Percentiles rank a stretch among this genome's conserved stretches.
Conservation (phyloP, 2,888 invertebrate genomes). For the Phania funesta region DNA sequence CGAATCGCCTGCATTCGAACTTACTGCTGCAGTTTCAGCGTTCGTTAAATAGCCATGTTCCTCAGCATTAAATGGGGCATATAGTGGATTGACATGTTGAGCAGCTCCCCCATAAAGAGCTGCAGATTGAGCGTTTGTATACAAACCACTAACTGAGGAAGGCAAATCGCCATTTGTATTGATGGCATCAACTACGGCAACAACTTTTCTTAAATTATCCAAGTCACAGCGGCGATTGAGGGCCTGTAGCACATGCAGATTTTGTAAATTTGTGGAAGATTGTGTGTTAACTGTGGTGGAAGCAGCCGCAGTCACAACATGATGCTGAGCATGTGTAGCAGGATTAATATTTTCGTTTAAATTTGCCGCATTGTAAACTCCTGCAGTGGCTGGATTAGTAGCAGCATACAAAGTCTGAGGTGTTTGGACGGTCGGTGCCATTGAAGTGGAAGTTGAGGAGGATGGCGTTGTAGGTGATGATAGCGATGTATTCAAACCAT, state of each 20-base stretch:
- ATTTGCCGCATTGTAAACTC: slow-evolving; percentile 79
- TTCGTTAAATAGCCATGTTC: slow-evolving; percentile 69
- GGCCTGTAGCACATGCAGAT: slow-evolving; percentile 75
- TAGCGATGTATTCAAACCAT: slow-evolving; percentile 28
- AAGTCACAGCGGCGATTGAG: slow-evolving; percentile 74
- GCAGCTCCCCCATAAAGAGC: slow-evolving; percentile 65
- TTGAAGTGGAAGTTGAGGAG: slow-evolving; percentile 25
- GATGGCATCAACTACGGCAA: slow-evolving; percentile 72
- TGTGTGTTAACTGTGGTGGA: slow-evolving; percentile 51
- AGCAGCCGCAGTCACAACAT: slow-evolving; percentile 42
- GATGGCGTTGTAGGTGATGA: slow-evolving; percentile 32
- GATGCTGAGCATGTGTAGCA: slow-evolving; percentile 79
- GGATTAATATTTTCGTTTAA: slow-evolving; percentile 74
- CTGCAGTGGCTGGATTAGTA: slow-evolving; percentile 6
- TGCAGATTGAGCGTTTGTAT: slow-evolving; percentile 51
- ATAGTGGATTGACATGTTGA: slow-evolving; percentile 67
- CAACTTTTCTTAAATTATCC: slow-evolving; percentile 77
- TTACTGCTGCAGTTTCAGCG: slow-evolving; percentile 71
- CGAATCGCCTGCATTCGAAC: slow-evolving; percentile 77
- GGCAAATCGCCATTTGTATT: slow-evolving; percentile 69
- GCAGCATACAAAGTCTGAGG: slow-evolving; percentile 43
- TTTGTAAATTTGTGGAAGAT: slow-evolving; percentile 67
- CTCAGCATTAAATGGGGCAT: slow-evolving; percentile 57
- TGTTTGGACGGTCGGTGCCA: slow-evolving; percentile 42
- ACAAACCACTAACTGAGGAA: slow-evolving; percentile 66